Evolutionary conservation across 2,888 invertebrate species (phyloP).

Genomic region (Nasonovia ribisnigri): DNA sequence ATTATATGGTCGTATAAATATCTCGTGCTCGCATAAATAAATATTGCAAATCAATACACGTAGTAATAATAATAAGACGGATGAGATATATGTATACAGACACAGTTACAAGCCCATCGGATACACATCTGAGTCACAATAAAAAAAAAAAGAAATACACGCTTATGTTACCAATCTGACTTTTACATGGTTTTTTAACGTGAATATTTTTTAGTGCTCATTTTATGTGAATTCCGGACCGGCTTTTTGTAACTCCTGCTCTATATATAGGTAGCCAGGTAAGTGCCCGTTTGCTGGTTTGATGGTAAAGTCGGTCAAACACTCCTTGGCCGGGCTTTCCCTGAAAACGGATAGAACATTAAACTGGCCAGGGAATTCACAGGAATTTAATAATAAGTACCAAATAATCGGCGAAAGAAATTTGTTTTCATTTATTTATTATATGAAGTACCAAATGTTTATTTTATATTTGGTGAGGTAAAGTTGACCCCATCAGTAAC

Average conservation of each 20-base stretch:
- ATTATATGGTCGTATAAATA: background rate
- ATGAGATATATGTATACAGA: background rate
- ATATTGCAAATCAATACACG: background rate
- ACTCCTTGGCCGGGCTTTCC: background rate
- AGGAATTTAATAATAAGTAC: background rate
- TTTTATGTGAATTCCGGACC: background rate
- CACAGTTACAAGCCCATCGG: background rate
- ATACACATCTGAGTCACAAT: background rate
- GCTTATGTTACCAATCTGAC: background rate
- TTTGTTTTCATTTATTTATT: too few species aligned
- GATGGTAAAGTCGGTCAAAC: background rate
- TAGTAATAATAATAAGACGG: background rate
- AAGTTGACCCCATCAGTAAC: too few species aligned
- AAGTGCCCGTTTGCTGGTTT: background rate
- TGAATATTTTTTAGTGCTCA: background rate
- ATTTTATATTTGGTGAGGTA: too few species aligned
- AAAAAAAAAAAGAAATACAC: background rate
- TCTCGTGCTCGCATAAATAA: background rate
- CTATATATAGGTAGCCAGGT: background rate
- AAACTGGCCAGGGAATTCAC: background rate
- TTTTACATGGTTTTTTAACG: background rate
- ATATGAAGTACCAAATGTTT: too few species aligned
- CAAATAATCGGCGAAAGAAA: background rate
- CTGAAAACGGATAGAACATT: background rate
- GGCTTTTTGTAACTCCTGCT: background rate